Percentiles rank a stretch among this genome's conserved stretches.
Evolutionary conservation across 2,888 invertebrate genomes (phyloP).

Genomic region (Eristalinus sepulchralis): DNA sequence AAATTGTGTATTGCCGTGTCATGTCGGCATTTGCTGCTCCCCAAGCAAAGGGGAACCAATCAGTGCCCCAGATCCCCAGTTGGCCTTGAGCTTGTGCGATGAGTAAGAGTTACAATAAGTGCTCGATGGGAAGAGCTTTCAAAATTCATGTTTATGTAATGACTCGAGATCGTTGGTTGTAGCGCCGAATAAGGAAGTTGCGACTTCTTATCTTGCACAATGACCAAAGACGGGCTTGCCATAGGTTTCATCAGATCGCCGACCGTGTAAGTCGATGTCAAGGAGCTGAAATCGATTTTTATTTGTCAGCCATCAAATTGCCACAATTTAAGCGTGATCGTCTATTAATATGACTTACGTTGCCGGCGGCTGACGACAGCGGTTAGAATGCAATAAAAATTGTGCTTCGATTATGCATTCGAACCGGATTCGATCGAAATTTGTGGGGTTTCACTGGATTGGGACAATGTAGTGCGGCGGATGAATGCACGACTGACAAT

Average conservation of each 20-base stretch:
- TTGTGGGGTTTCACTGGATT: background rate
- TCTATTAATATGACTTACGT: slow-evolving; percentile 19
- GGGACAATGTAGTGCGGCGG: background rate
- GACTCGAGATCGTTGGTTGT: background rate
- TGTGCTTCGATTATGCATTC: slow-evolving; percentile 5
- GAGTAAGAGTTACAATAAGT: background rate
- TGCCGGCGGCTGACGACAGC: slow-evolving; percentile 32
- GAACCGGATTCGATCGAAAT: background rate
- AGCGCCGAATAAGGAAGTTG: background rate
- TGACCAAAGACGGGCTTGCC: background rate
- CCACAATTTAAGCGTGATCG: slow-evolving; percentile 21
- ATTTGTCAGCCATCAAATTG: slow-evolving; percentile 31
- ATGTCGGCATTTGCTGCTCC: background rate
- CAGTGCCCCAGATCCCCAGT: background rate
- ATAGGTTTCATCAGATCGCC: background rate
- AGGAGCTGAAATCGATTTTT: slow-evolving; percentile 15
- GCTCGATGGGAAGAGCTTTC: background rate
- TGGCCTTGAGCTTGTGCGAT: background rate
- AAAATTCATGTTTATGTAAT: background rate
- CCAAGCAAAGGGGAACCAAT: background rate
- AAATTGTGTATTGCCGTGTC: background rate
- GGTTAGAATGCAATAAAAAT: slow-evolving; percentile 36
- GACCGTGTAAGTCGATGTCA: background rate
- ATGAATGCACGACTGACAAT: background rate
- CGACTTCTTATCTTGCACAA: background rate